Evolutionary conservation across 2,113 vertebrate genomes (phyloP).

Genomic region (Silurus meridionalis): DNA sequence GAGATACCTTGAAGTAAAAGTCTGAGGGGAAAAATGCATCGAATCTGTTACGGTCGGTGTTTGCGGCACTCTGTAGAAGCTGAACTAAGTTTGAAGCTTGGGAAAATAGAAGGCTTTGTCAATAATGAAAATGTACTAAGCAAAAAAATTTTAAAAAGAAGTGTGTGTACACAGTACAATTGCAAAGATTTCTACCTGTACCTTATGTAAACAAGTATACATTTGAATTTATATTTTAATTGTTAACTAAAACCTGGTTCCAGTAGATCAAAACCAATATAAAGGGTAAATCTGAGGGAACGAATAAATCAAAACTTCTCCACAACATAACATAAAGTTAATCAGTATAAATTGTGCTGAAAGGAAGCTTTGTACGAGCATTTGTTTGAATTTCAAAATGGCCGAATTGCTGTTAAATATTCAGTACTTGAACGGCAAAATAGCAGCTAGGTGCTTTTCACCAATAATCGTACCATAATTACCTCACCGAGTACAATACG

Average conservation of each 20-base stretch:
- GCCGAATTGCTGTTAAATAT: not conserved
- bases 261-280: not conserved
- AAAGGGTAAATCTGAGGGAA: not conserved
- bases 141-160: not conserved
- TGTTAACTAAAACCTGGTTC: no score
- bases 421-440: no score
- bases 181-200: not conserved
- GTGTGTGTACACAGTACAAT: not conserved
- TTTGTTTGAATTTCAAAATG: not conserved
- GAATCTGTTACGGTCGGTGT: slow-evolving; percentile 29
- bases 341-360: not conserved
- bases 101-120: slow-evolving; percentile 55
- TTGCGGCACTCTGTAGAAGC: slow-evolving; percentile 38
- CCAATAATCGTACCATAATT: no score
- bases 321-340: not conserved
- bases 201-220: no score
- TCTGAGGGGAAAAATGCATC: slow-evolving; percentile 28
- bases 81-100: slow-evolving; percentile 59
- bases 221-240: no score
- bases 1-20: slow-evolving; percentile 57
- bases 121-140: slow-evolving; percentile 40
- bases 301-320: not conserved
- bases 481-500: no score
- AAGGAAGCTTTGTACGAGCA: not conserved
- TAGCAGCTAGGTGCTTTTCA: no score